These are phyloP conservation scores for Syrmaticus mikado DNA, from an alignment of 2,113 vertebrate species.

Conservation along the genomic window DNA sequence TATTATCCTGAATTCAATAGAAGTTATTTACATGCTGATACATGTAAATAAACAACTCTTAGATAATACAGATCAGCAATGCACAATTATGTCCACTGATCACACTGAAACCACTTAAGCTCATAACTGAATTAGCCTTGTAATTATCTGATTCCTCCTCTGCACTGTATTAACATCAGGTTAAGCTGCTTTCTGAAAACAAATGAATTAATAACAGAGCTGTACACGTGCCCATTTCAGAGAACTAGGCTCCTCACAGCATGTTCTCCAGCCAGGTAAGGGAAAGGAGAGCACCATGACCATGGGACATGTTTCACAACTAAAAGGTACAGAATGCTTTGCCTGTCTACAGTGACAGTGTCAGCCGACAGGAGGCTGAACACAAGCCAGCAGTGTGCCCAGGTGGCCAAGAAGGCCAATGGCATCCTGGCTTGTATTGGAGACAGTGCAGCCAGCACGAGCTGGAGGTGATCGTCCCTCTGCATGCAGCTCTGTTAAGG, in stretches of 20 bases:
- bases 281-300: not conserved
- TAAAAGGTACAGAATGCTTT: not conserved
- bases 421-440: too few species aligned
- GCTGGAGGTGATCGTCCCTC: too few species aligned
- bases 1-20: not conserved
- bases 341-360: not conserved
- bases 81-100: not conserved
- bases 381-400: too few species aligned
- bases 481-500: too few species aligned
- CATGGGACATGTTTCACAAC: not conserved
- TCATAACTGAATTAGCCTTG: not conserved
- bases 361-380: too few species aligned
- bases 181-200: not conserved
- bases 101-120: not conserved
- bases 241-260: not conserved
- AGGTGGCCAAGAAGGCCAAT: too few species aligned
- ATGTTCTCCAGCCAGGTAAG: not conserved
- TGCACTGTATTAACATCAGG: not conserved
- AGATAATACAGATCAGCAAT: not conserved
- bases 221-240: not conserved
- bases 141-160: not conserved
- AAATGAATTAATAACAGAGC: not conserved
- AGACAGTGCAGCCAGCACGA: too few species aligned
- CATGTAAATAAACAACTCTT: not conserved
- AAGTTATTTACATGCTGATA: not conserved